phyloP scores from a whole-genome alignment of 2,888 invertebrate genomes.

The Dolomedes plantarius region DNA sequence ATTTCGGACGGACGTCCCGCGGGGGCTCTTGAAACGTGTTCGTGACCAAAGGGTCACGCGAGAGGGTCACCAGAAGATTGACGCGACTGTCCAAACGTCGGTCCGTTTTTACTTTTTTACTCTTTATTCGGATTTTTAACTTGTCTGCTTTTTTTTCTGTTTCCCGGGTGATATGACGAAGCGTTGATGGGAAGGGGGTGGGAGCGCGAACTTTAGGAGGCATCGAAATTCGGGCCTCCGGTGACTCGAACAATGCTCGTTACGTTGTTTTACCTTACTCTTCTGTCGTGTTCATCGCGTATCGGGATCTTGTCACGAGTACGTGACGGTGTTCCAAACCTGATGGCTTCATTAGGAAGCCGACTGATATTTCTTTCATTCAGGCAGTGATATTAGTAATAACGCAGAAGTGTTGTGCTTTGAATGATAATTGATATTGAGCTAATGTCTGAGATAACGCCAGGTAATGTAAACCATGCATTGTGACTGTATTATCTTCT shows the following conservation, averaged over 20 bases:
- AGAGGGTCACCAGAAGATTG: conserved; percentile 31
- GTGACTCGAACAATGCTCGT: conserved; percentile 40
- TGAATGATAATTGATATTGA: too few relatives aligned
- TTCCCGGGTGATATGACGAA: background rate
- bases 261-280: conserved; percentile 23
- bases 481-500: too few relatives aligned
- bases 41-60: conserved; percentile 61
- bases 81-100: conserved; percentile 68
- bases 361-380: too few relatives aligned
- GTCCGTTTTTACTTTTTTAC: conserved; percentile 3
- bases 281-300: conserved; percentile 8
- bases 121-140: background rate
- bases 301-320: conserved; percentile 25
- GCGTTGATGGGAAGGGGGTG: conserved; percentile 3
- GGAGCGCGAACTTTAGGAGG: conserved; percentile 10
- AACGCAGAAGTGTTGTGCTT: too few relatives aligned
- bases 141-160: background rate
- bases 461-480: too few relatives aligned
- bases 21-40: conserved; percentile 61
- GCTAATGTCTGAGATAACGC: too few relatives aligned
- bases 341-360: conserved; percentile 1
- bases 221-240: conserved; percentile 40
- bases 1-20: conserved; percentile 37
- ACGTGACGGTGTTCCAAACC: conserved; percentile 24
- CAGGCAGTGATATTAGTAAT: too few relatives aligned